A percentile compares a stretch with the other conserved stretches of the same genome.
These are phyloP conservation scores for Gisinianus flammeolus DNA, from an alignment of 2,888 invertebrate species.

Conservation along the genomic window DNA sequence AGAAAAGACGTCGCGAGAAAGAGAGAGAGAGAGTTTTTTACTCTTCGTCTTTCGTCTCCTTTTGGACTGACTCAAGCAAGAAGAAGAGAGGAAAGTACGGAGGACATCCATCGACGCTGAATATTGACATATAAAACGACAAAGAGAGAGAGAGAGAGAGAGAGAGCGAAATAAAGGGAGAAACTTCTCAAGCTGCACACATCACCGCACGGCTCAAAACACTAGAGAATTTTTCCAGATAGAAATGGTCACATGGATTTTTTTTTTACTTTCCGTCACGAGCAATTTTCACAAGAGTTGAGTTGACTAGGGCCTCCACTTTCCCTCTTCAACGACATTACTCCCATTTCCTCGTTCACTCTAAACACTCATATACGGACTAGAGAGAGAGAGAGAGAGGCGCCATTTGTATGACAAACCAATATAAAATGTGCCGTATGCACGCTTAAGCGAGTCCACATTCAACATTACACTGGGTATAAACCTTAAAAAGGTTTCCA, in stretches of 20 bases:
- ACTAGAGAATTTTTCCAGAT: too few relatives aligned
- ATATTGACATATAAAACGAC: background rate
- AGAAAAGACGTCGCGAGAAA: background rate
- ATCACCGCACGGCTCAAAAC: too few relatives aligned
- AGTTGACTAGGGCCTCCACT: background rate
- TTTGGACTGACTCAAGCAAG: too few relatives aligned
- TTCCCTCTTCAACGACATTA: background rate
- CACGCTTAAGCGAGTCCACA: too few relatives aligned
- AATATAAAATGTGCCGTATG: too few relatives aligned
- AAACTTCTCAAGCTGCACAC: conserved; percentile 3
- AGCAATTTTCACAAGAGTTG: background rate
- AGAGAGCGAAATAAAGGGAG: background rate
- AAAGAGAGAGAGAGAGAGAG: too few relatives aligned
- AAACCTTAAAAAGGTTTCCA: too few relatives aligned
- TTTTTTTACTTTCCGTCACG: too few relatives aligned
- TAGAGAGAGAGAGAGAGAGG: background rate
- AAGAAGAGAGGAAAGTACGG: background rate
- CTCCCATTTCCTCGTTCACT: background rate
- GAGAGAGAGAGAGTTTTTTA: background rate
- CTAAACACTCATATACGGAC: background rate
- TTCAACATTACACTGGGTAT: too few relatives aligned
- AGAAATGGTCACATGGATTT: too few relatives aligned
- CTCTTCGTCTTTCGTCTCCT: too few relatives aligned
- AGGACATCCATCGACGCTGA: background rate
- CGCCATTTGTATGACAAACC: too few relatives aligned